Conservation (phyloP, 2,113 vertebrate species). For the Oryctolagus cuniculus region DNA sequence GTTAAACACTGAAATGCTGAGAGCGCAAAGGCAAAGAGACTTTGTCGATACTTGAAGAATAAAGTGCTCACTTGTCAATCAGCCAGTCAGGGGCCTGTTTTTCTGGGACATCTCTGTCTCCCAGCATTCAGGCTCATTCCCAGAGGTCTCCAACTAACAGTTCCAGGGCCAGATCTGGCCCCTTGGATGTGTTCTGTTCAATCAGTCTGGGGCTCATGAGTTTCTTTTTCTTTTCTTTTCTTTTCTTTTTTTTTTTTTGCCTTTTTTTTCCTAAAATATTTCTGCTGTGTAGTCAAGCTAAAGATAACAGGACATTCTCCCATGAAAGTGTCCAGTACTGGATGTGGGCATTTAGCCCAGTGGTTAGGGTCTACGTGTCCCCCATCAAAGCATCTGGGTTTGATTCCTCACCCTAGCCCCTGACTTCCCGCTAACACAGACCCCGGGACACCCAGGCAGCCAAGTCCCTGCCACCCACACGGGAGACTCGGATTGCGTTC, state of each 20-base stretch:
- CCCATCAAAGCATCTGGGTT: too few species aligned
- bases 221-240: too few species aligned
- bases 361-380: too few species aligned
- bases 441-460: too few species aligned
- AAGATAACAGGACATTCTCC: neutral
- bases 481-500: too few species aligned
- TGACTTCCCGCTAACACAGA: too few species aligned
- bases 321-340: neutral
- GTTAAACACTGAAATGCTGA: neutral
- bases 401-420: too few species aligned
- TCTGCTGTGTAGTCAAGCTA: neutral
- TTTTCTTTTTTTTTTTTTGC: too few species aligned
- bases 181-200: neutral
- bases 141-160: neutral
- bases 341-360: too few species aligned
- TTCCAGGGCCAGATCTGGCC: neutral
- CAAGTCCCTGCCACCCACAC: too few species aligned
- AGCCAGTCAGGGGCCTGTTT: too few species aligned
- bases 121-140: neutral
- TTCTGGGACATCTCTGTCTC: rapidly evolving
- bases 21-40: neutral
- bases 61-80: rapidly evolving
- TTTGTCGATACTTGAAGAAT: neutral
- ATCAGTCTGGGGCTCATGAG: neutral
- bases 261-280: neutral